A percentile compares a stretch with the other conserved stretches of the same genome.
These are phyloP conservation scores for Ammospiza nelsoni DNA, from an alignment of 2,113 vertebrate species.

Conservation along the genomic window DNA sequence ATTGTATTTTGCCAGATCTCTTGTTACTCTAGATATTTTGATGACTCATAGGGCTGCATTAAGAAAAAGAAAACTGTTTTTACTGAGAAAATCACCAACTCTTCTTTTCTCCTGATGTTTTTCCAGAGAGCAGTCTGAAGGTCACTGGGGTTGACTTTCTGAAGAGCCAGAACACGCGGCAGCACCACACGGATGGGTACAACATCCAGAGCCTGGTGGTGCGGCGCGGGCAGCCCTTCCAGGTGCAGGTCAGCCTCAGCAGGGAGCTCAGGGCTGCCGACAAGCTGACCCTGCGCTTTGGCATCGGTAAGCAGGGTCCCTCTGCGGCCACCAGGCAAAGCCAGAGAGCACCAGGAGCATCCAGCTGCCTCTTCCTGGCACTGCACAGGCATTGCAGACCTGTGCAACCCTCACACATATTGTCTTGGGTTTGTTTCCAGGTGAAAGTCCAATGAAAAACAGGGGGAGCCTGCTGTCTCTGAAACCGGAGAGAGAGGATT, in stretches of 20 bases:
- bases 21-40: neutral
- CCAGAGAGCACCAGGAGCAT: accelerated
- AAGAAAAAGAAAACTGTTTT: neutral
- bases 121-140: neutral
- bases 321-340: accelerated
- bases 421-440: neutral
- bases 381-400: accelerated
- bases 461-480: slow-evolving; percentile 18
- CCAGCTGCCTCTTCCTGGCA: neutral
- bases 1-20: neutral
- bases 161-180: neutral
- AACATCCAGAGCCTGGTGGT: slow-evolving; percentile 37
- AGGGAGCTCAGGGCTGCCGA: neutral
- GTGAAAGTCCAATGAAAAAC: neutral
- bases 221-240: slow-evolving; percentile 55
- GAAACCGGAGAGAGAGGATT: neutral
- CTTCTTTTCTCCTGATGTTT: neutral
- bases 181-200: slow-evolving; percentile 51
- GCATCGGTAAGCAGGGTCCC: neutral
- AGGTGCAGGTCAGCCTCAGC: slow-evolving; percentile 2
- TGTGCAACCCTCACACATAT: neutral
- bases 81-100: neutral
- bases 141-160: slow-evolving; percentile 38
- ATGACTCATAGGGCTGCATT: neutral
- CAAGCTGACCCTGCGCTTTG: neutral